A percentile compares a stretch with the other conserved stretches of the same genome.
Evolutionary conservation across 1,140 invertebrate species (phyloP).

Genomic region (Apocrypta bakeri): DNA sequence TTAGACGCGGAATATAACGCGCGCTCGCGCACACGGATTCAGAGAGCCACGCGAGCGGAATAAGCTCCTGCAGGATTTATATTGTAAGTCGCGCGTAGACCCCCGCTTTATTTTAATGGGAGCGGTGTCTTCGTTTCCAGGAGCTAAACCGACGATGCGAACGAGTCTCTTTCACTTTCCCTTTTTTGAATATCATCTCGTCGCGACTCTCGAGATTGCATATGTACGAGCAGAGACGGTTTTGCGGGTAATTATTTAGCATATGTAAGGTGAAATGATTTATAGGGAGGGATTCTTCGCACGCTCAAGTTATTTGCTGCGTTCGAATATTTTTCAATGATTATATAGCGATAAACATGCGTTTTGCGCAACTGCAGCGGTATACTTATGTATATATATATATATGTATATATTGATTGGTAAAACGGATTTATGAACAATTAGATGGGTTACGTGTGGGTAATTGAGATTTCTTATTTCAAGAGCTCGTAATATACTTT

Average conservation of each 20-base stretch:
- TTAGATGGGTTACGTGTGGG: too few relatives aligned
- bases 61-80: conserved; percentile 18
- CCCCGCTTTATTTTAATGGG: conserved; percentile 22
- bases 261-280: background rate
- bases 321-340: too few relatives aligned
- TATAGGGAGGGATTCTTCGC: background rate
- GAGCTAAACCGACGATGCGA: background rate
- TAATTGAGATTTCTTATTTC: too few relatives aligned
- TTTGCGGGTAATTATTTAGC: conserved; percentile 21
- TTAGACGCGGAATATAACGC: background rate
- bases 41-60: background rate
- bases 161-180: conserved; percentile 11
- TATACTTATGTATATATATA: too few relatives aligned
- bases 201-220: background rate
- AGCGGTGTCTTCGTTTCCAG: conserved; percentile 14
- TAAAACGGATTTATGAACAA: too few relatives aligned
- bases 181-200: conserved; percentile 30
- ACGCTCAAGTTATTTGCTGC: background rate
- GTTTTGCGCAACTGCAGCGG: too few relatives aligned
- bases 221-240: background rate
- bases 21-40: background rate
- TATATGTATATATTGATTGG: too few relatives aligned
- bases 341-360: too few relatives aligned
- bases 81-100: background rate
- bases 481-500: too few relatives aligned